Evolutionary conservation across 1,140 invertebrate species (phyloP).

Genomic region (Branchinecta lynchi): DNA sequence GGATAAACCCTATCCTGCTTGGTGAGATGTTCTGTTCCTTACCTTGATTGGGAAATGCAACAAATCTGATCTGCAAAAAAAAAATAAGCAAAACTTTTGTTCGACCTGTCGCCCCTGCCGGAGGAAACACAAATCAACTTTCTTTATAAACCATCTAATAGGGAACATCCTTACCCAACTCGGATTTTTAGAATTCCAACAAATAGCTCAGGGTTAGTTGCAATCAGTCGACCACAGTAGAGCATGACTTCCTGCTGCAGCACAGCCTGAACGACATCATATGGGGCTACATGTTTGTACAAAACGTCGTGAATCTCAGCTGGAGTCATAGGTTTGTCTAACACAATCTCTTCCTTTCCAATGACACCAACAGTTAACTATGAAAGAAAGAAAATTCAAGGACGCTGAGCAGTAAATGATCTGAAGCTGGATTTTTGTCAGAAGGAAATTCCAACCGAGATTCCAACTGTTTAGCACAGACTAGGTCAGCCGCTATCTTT

Average conservation of each 20-base stretch:
- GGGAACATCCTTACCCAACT: constrained; percentile 46
- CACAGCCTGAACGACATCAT: constrained; percentile 83
- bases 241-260: constrained; percentile 89
- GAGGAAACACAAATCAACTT: no score
- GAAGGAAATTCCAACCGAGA: no score
- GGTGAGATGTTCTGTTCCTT: no score
- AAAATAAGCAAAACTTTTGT: no score
- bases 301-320: constrained; percentile 68
- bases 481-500: no score
- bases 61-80: no score
- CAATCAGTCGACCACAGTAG: constrained; percentile 83
- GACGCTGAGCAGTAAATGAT: constrained; percentile 14
- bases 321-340: constrained; percentile 92
- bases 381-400: constrained; percentile 13
- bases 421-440: neutral
- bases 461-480: no score
- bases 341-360: constrained; percentile 80
- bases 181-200: constrained; percentile 89
- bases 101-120: no score
- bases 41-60: no score
- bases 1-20: no score
- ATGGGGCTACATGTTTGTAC: constrained; percentile 67
- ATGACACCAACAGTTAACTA: constrained; percentile 87
- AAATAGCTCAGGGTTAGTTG: constrained; percentile 80
- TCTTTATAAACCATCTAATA: no score